Evolutionary conservation across 2,113 vertebrate species (phyloP), one percentile per base, ranked within the genome.

Genomic region (Syrrhaptes paradoxus): DNA sequence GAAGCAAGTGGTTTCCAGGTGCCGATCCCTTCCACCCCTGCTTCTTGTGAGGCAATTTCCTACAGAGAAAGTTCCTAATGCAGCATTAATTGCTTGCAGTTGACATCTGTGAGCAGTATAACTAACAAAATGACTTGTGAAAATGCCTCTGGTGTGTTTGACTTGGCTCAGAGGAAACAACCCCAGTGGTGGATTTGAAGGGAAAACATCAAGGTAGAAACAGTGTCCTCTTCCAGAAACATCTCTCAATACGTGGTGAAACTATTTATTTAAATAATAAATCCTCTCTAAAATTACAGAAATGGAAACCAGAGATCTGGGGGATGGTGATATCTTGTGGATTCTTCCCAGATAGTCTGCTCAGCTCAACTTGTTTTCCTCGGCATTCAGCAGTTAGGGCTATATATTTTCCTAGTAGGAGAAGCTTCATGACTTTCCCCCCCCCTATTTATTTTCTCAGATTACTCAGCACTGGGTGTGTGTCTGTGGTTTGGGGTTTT

Each of bases 111-210:
- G 21, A 83, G 82, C 70, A 43, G 11, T 49, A 10, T 48, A 34
- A 34, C 59, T 62, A 13, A 15, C 16, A 26, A 84, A 66, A 54
- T 17, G 51, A 43, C 25, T 86, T 70, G 10, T 66, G 59, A 51
- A 93, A 90, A 72, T 4, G 18, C 31, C 25, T 62, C 36, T 95
- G 82, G 41, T 91, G 49, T 91, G 74, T 90, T 94, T 94, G 45
- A 45, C 46, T 77, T 95, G 72, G 46, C 89, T 57, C 29, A 22
- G 36, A 75, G 88, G 62, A 51, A 87, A 66, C 28, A 88, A 80
- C 17, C 10, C n/a, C 28, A 17, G 19, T 66, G 11, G 19, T 85
- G 58, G 24, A 70, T 65, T 25, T 75, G 49, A 66, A 79, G 38
- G 31, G 36, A 88, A 85, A 88, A 34, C 21, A 46, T 49, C 15